Percentiles rank a stretch among this genome's conserved stretches.
Evolutionary conservation across 1,140 invertebrate genomes (phyloP).

Genomic region (Pogonomyrmex californicus): DNA sequence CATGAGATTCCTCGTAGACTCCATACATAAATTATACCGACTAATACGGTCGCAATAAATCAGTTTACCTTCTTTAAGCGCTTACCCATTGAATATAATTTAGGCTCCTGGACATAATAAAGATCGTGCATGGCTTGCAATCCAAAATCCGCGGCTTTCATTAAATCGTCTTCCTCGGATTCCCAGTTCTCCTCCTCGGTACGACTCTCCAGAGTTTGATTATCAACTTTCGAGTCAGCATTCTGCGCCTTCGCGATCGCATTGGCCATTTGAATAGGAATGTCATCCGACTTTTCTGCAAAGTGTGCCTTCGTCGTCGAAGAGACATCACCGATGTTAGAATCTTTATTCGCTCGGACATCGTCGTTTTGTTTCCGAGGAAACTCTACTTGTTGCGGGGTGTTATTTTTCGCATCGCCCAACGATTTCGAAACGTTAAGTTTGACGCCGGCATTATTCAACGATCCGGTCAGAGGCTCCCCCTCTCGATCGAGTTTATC

Average conservation of each 20-base stretch:
- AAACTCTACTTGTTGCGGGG: neutral
- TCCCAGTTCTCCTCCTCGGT: conserved; percentile 19
- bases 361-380: neutral
- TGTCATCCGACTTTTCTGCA: neutral
- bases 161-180: conserved; percentile 83
- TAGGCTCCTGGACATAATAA: conserved; percentile 90
- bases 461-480: neutral
- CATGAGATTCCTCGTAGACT: neutral
- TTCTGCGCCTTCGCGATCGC: neutral
- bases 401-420: neutral
- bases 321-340: neutral
- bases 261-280: neutral
- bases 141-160: conserved; percentile 90
- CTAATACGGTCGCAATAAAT: no score
- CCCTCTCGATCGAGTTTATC: neutral
- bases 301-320: neutral
- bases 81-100: conserved; percentile 91
- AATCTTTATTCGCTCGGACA: neutral
- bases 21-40: neutral
- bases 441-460: neutral
- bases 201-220: neutral
- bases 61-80: conserved; percentile 49
- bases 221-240: neutral
- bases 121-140: conserved; percentile 90
- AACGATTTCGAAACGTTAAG: neutral